Percentiles rank a stretch among this genome's conserved stretches.
These are phyloP conservation scores for Oryzias celebensis DNA, from an alignment of 2,113 vertebrate genomes.

Conservation along the genomic window DNA sequence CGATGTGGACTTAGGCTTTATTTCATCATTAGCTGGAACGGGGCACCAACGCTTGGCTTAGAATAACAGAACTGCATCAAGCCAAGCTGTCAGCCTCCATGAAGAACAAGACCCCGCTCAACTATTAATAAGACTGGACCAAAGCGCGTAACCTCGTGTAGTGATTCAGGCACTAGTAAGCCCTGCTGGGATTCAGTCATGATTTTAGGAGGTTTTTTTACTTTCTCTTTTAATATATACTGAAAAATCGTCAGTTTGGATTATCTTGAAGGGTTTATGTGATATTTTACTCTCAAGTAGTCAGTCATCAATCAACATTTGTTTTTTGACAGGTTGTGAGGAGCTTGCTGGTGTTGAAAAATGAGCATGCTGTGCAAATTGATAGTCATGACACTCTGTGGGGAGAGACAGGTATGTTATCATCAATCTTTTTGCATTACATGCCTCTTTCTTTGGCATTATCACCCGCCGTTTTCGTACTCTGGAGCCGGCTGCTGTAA, in stretches of 20 bases:
- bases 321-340: slow-evolving; percentile 85
- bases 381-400: slow-evolving; percentile 91
- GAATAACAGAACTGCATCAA: slow-evolving; percentile 47
- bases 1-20: slow-evolving; percentile 34
- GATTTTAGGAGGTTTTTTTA: slow-evolving; percentile 6
- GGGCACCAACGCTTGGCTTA: slow-evolving; percentile 21
- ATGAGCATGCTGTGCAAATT: slow-evolving; percentile 85
- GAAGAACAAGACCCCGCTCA: slow-evolving; percentile 19
- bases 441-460: slow-evolving; percentile 25
- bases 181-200: slow-evolving; percentile 35
- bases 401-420: slow-evolving; percentile 96
- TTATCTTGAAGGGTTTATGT: slow-evolving; percentile 36
- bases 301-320: slow-evolving; percentile 66
- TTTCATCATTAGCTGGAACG: slow-evolving; percentile 52
- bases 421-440: slow-evolving; percentile 55
- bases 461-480: slow-evolving; percentile 53
- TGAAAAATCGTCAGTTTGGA: slow-evolving; percentile 23
- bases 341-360: slow-evolving; percentile 82
- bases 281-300: slow-evolving; percentile 34
- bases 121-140: slow-evolving; percentile 42
- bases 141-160: slow-evolving; percentile 1
- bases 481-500: slow-evolving; percentile 33
- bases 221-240: neutral
- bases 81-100: slow-evolving; percentile 32
- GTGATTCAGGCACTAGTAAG: slow-evolving; percentile 11